phyloP scores from a whole-genome alignment of 2,797 vertebrate species.

The Peromyscus nudipes region DNA sequence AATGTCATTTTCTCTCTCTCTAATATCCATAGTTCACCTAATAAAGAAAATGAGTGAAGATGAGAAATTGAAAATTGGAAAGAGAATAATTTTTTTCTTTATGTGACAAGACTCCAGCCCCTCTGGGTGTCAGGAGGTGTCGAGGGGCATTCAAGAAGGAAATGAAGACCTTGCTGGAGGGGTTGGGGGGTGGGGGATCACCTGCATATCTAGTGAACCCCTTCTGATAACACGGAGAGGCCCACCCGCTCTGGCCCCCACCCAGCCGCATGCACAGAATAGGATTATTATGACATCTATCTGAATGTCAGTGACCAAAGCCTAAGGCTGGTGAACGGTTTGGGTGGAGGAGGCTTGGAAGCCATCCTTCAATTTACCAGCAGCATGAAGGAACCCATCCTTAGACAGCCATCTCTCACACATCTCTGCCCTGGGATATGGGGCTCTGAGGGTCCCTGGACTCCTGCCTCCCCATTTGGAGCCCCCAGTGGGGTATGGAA shows the following conservation, averaged over 20 bases:
- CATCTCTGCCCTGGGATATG: neutral
- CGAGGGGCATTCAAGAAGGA: conserved; percentile 54
- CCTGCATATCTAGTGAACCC: conserved; percentile 60
- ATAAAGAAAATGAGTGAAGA: conserved; percentile 78
- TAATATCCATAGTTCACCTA: conserved; percentile 38
- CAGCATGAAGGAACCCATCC: neutral
- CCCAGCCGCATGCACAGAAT: neutral
- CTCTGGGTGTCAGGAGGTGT: conserved; percentile 72
- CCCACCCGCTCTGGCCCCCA: neutral
- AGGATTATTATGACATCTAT: conserved; percentile 46
- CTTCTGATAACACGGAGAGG: conserved; percentile 70
- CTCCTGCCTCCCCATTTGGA: conserved; percentile 45
- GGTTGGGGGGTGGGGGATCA: conserved; percentile 3
- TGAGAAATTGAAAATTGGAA: conserved; percentile 76
- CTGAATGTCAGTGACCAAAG: conserved; percentile 72
- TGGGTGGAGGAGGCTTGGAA: fast-evolving
- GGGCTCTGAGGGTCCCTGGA: neutral
- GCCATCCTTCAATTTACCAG: neutral
- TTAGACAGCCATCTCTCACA: neutral
- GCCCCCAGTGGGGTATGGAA: conserved; percentile 59
- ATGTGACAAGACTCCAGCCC: conserved; percentile 65
- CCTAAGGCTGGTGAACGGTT: fast-evolving
- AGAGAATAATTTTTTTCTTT: conserved; percentile 52
- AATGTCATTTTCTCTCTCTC: neutral
- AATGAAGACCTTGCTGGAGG: conserved; percentile 73